Percentiles rank a stretch among this genome's conserved stretches.
Evolutionary conservation across 2,888 invertebrate species (phyloP).

Genomic region (Lasioglossum villosulum): DNA sequence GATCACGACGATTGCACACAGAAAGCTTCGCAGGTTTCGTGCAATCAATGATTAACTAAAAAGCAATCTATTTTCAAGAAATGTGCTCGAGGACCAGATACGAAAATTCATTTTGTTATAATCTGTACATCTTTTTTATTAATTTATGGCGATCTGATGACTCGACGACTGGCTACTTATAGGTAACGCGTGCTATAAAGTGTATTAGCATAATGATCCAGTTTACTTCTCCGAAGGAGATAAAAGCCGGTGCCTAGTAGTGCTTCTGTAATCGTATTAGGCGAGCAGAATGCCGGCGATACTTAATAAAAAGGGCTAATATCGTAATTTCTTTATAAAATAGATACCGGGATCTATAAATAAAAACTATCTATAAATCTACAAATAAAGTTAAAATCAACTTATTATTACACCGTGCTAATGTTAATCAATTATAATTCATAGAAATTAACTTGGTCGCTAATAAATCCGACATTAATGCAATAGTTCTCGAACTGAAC

Average conservation of each 20-base stretch:
- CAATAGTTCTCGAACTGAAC: not conserved
- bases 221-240: not conserved
- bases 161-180: not conserved
- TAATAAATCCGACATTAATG: not conserved
- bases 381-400: not conserved
- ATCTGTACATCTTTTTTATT: not conserved
- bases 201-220: conserved; percentile 15
- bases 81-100: not conserved
- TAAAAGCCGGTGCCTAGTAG: not conserved
- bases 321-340: conserved; percentile 7
- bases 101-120: not conserved
- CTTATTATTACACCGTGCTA: not conserved
- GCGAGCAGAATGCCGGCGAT: not conserved
- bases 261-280: conserved; percentile 6
- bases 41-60: not conserved
- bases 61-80: not conserved
- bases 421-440: not conserved
- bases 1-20: not conserved
- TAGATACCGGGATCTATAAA: not conserved
- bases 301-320: not conserved
- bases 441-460: not conserved
- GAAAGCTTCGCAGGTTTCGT: not conserved
- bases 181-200: not conserved
- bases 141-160: not conserved
- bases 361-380: not conserved